Evolutionary conservation across 2,888 invertebrate species (phyloP), one percentile per base, ranked within the genome.

Genomic region (Heliconius ethilla): DNA sequence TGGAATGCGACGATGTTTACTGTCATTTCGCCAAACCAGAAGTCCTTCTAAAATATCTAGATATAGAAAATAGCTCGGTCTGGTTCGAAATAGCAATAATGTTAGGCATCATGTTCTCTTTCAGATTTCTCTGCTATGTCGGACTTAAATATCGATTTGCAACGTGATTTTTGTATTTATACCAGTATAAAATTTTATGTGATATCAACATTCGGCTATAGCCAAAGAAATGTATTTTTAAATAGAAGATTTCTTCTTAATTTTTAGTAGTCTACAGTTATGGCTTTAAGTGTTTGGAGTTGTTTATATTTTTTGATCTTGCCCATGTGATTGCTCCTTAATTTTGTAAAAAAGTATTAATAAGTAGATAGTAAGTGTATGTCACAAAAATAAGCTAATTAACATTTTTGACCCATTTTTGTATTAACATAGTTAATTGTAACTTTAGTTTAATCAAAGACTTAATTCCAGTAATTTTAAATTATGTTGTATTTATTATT

Each of bases 1-100:
- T 96, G 7, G 91, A 95, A 5, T 96, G 96, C 84, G 86, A 91
- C 22, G 95, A 96, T 0, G 89, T 96, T 51, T 96, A 96, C 84
- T 96, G 96, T 83, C 96, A 96, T 83, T 96, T 96, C 83, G 92
- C 95, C 15, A 95, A 96, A 87, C 96, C 96, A 0, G 94, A 95
- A 67, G 95, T 96, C 1, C 83, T 96, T 6, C 83, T 96, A 0
- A 94, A 95, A 82, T 96, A 95, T 83, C 84, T 96, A 51, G 95
- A 96, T 81, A 91, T 96, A 13, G 95, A 95, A 73, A 89, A 91
- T 13, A 94, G 88, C 27, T 95, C 96, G 0, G 92, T 96, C 3
- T 95, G 95, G 91, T 87, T 93, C 22, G 96, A 96, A 89, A 92
- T 96, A 67, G 85, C 87, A 0, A 90, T 92, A 51, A 91, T 96